Evolutionary conservation across 2,113 vertebrate species (phyloP).

Genomic region (Pelecanoides urinatrix): DNA sequence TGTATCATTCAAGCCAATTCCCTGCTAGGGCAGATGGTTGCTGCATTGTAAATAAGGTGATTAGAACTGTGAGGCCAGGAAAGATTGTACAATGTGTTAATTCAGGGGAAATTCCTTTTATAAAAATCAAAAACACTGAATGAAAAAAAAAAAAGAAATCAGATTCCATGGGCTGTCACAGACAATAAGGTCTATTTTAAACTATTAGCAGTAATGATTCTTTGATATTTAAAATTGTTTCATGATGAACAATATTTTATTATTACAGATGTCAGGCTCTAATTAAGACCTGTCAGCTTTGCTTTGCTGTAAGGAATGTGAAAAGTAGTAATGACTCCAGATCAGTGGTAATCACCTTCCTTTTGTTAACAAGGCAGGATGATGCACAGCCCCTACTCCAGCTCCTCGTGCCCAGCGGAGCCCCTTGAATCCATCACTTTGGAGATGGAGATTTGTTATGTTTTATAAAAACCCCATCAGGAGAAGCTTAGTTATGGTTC

Average conservation of each 20-base stretch:
- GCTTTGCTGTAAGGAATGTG: slow-evolving; percentile 4
- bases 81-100: background rate
- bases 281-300: slow-evolving; percentile 52
- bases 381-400: background rate
- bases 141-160: background rate
- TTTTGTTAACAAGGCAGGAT: background rate
- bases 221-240: slow-evolving; percentile 50
- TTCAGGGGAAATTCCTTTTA: slow-evolving; percentile 11
- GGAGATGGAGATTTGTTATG: background rate
- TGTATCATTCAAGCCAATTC: background rate
- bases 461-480: background rate
- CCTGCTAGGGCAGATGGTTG: slow-evolving; percentile 50
- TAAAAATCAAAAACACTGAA: background rate
- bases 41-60: slow-evolving; percentile 57
- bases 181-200: background rate
- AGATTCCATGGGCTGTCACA: background rate
- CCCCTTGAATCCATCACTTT: background rate
- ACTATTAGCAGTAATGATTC: background rate
- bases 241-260: slow-evolving; percentile 62
- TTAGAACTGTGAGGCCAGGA: slow-evolving; percentile 14
- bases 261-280: slow-evolving; percentile 48
- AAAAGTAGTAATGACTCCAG: slow-evolving; percentile 3
- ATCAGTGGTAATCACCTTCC: background rate
- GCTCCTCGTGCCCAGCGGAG: background rate
- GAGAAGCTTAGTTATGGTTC: background rate